A percentile compares a stretch with the other conserved stretches of the same genome.
Conservation (phyloP, 2,797 vertebrate species). For the Ambastaia sidthimunki region DNA sequence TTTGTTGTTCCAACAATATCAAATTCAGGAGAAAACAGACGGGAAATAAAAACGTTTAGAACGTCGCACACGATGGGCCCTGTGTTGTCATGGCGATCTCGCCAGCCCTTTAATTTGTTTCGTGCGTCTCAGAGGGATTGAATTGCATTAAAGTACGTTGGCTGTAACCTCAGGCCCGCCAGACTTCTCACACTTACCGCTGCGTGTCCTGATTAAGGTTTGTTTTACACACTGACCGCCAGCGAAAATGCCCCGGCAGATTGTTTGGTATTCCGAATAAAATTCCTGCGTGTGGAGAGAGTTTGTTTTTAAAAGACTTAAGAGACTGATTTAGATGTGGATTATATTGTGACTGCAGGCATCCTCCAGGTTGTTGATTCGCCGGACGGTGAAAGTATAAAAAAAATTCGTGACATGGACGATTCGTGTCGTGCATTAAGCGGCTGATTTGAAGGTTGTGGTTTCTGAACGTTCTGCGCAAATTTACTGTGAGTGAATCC, state of each 20-base stretch:
- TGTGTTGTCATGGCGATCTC: constrained; percentile 54
- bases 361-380: constrained; percentile 31
- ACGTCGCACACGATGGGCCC: constrained; percentile 36
- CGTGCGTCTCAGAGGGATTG: constrained; percentile 39
- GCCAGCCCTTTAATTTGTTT: constrained; percentile 35
- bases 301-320: constrained; percentile 22
- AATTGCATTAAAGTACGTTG: constrained; percentile 47
- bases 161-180: constrained; percentile 37
- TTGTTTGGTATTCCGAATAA: neutral
- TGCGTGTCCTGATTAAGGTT: constrained; percentile 46
- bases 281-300: constrained; percentile 11
- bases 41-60: constrained; percentile 38
- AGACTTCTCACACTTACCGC: constrained; percentile 28
- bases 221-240: constrained; percentile 32
- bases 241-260: neutral
- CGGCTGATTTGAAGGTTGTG: neutral
- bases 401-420: constrained; percentile 17
- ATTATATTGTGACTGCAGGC: constrained; percentile 28
- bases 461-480: neutral
- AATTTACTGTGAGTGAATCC: neutral
- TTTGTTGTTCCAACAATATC: constrained; percentile 21
- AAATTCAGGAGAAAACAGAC: constrained; percentile 14
- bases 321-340: constrained; percentile 18
- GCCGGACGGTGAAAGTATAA: constrained; percentile 30
- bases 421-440: constrained; percentile 20